These are phyloP conservation scores for Epinephelus fuscoguttatus DNA, from an alignment of 2,113 vertebrate species.

Conservation along the genomic window DNA sequence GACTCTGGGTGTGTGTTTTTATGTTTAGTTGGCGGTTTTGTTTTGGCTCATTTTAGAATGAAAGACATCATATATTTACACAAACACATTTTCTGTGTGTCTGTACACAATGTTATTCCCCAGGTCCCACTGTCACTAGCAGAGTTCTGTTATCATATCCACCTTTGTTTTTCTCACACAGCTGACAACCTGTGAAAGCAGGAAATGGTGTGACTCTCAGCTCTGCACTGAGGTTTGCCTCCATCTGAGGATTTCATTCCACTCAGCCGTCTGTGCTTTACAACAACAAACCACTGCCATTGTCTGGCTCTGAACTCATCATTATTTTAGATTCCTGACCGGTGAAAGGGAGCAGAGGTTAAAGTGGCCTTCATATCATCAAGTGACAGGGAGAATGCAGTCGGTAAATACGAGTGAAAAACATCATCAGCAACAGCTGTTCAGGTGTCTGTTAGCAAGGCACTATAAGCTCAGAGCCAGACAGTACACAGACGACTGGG, in stretches of 20 bases:
- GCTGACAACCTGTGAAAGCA: conserved; percentile 18
- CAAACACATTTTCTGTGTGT: background rate
- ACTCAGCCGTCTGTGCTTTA: background rate
- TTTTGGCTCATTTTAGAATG: background rate
- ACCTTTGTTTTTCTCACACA: conserved; percentile 7
- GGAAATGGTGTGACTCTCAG: conserved; percentile 23
- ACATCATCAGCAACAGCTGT: background rate
- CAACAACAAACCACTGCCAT: background rate
- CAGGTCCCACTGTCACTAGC: background rate
- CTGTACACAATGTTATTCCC: background rate
- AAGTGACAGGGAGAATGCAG: background rate
- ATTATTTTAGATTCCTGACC: background rate
- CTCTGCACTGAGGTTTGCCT: background rate
- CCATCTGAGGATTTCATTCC: background rate
- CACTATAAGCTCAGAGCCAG: background rate
- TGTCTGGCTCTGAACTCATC: background rate
- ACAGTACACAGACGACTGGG: background rate
- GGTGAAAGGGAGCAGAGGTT: background rate
- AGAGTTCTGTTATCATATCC: background rate
- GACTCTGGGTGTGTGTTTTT: background rate
- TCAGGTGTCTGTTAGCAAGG: background rate
- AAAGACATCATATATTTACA: background rate
- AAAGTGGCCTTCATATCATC: background rate
- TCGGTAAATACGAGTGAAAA: background rate
- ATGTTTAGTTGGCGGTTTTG: background rate